Evolutionary conservation across 2,797 vertebrate species (phyloP).

Genomic region (Mormyrus proboscirostris): DNA sequence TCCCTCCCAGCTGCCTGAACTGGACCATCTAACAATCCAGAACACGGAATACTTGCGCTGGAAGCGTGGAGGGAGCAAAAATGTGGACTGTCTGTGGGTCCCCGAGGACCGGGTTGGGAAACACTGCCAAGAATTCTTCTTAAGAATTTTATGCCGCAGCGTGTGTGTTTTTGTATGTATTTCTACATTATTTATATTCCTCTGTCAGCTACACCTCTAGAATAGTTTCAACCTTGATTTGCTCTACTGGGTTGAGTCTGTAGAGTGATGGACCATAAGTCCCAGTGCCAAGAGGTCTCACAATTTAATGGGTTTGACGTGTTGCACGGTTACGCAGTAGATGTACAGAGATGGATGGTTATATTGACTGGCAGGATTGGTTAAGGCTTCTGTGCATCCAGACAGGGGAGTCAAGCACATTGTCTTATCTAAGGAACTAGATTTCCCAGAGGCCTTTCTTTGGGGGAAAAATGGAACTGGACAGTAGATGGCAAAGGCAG

Average conservation of each 20-base stretch:
- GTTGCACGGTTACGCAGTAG: neutral
- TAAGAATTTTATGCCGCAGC: neutral
- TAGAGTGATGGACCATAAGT: neutral
- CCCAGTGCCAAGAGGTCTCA: neutral
- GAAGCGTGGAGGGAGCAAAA: neutral
- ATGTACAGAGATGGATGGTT: constrained; percentile 11
- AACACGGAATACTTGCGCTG: neutral
- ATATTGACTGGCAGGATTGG: constrained; percentile 17
- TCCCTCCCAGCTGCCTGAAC: neutral
- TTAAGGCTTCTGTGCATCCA: neutral
- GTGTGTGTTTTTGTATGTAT: neutral
- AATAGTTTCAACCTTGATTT: neutral
- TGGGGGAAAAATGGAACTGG: neutral
- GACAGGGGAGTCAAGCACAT: neutral
- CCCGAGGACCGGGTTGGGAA: neutral
- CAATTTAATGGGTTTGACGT: constrained; percentile 17
- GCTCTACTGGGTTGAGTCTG: neutral
- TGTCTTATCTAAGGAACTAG: constrained; percentile 8
- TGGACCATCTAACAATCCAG: neutral
- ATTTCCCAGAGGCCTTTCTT: constrained; percentile 11
- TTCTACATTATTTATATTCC: neutral
- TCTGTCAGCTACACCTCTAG: neutral
- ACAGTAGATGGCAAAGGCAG: constrained; percentile 14
- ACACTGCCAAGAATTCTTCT: neutral
- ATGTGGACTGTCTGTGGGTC: neutral